A percentile compares a stretch with the other conserved stretches of the same genome.
phyloP scores from a whole-genome alignment of 2,797 vertebrate genomes.

The Pseudochromis fuscus region DNA sequence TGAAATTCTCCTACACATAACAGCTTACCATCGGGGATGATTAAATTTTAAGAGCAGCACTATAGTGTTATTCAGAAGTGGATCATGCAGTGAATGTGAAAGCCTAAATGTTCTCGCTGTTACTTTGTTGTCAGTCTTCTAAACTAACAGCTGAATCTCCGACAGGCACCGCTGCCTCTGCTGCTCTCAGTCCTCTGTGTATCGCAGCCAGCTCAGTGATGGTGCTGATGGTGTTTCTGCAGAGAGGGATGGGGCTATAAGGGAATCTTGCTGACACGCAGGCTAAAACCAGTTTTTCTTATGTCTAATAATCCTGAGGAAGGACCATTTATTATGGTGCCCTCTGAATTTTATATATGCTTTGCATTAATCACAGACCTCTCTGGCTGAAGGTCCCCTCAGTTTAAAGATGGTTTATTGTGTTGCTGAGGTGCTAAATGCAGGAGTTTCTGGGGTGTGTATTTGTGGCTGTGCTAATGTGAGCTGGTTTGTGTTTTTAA shows the following conservation, averaged over 20 bases:
- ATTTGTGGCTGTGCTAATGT: slow-evolving; percentile 18
- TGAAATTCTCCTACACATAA: slow-evolving; percentile 39
- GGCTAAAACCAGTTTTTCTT: slow-evolving; percentile 57
- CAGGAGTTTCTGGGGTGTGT: slow-evolving; percentile 4
- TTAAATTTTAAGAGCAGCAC: slow-evolving; percentile 39
- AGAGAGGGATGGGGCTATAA: slow-evolving; percentile 46
- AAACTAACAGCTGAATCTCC: slow-evolving; percentile 51
- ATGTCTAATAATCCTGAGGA: slow-evolving; percentile 62
- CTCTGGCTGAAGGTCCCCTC: slow-evolving; percentile 48
- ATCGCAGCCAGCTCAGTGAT: slow-evolving; percentile 52
- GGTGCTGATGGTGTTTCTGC: slow-evolving; percentile 57
- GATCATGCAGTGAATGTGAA: slow-evolving; percentile 38
- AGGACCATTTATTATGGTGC: slow-evolving; percentile 55
- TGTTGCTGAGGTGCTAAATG: slow-evolving; percentile 44
- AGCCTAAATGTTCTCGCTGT: slow-evolving; percentile 26
- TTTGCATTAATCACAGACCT: slow-evolving; percentile 68
- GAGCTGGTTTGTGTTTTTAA: slow-evolving; percentile 36
- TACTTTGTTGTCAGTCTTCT: slow-evolving; percentile 54
- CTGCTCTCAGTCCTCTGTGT: slow-evolving; percentile 51
- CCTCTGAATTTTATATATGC: slow-evolving; percentile 56
- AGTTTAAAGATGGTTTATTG: slow-evolving; percentile 54
- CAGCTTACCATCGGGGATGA: slow-evolving; percentile 36
- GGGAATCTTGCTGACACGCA: slow-evolving; percentile 62
- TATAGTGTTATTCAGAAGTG: slow-evolving; percentile 34
- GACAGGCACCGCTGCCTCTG: slow-evolving; percentile 44